Conservation (phyloP, 2,888 invertebrate genomes). For the Zeuzera pyrina region DNA sequence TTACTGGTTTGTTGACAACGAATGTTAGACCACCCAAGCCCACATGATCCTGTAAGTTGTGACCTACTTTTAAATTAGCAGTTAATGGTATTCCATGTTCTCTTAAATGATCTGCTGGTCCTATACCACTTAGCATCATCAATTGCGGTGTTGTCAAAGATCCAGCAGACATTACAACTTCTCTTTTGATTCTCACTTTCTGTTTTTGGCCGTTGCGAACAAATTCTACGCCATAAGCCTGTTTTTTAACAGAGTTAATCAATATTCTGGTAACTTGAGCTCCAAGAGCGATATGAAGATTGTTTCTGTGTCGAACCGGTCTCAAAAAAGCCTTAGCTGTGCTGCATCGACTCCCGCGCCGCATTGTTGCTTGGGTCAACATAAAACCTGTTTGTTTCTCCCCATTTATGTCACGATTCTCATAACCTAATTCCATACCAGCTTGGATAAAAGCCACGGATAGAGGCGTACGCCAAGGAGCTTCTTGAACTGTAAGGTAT, state of each 20-base stretch:
- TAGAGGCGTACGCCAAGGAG: constrained; percentile 87
- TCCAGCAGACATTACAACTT: constrained; percentile 90
- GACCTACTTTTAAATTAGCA: constrained; percentile 83
- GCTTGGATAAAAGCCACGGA: constrained; percentile 88
- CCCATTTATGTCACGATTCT: constrained; percentile 86
- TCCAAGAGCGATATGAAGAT: constrained; percentile 85
- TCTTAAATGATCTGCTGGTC: constrained; percentile 82
- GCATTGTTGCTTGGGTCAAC: constrained; percentile 87
- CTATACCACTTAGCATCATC: constrained; percentile 92
- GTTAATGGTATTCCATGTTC: constrained; percentile 82
- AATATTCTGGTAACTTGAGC: constrained; percentile 83
- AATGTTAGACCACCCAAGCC: constrained; percentile 90
- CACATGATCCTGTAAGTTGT: constrained; percentile 91
- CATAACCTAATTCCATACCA: constrained; percentile 86
- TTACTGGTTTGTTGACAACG: constrained; percentile 84
- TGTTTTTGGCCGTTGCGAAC: constrained; percentile 76
- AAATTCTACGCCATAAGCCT: constrained; percentile 85
- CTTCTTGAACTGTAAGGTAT: constrained; percentile 87
- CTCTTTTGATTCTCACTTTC: constrained; percentile 81
- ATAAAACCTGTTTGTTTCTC: constrained; percentile 89
- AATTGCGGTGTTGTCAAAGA: constrained; percentile 91
- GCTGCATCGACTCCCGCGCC: constrained; percentile 88
- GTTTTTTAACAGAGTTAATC: constrained; percentile 77
- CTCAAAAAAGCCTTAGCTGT: constrained; percentile 91
- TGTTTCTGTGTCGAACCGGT: constrained; percentile 82